Percentiles rank a stretch among this genome's conserved stretches.
These are phyloP conservation scores for Abrostola tripartita DNA, from an alignment of 2,888 invertebrate species.

Conservation along the genomic window DNA sequence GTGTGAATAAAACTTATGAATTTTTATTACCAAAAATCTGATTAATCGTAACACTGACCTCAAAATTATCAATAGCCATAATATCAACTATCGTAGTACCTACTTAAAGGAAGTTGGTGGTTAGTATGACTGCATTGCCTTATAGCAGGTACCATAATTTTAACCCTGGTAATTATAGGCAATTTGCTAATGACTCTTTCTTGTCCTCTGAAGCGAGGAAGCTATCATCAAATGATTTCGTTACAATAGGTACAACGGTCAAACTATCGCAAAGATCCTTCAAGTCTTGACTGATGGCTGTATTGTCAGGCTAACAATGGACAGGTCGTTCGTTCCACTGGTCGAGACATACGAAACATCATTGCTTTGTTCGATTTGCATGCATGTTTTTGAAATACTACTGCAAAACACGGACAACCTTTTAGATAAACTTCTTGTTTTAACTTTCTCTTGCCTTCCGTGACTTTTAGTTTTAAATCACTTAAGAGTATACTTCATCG, in stretches of 20 bases:
- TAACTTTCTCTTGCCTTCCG: conserved; percentile 37
- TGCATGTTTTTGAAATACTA: conserved; percentile 46
- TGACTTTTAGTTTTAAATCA: conserved; percentile 21
- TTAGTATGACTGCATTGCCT: too few relatives aligned
- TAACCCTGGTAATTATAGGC: neutral
- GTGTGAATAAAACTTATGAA: conserved; percentile 28
- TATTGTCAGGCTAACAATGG: conserved; percentile 72
- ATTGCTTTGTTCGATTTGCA: conserved; percentile 55
- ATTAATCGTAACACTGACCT: conserved; percentile 28
- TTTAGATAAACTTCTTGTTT: conserved; percentile 53
- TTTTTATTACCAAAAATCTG: conserved; percentile 5
- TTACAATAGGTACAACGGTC: conserved; percentile 53
- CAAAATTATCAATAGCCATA: conserved; percentile 5
- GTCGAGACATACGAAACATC: conserved; percentile 51
- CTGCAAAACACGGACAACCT: conserved; percentile 60
- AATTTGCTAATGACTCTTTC: conserved; percentile 17
- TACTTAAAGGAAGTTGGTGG: too few relatives aligned
- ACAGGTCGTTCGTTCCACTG: conserved; percentile 60
- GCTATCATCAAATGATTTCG: conserved; percentile 38
- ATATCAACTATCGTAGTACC: neutral
- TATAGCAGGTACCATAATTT: neutral
- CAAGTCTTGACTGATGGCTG: conserved; percentile 64
- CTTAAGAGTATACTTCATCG: neutral
- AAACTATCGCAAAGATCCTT: conserved; percentile 58
- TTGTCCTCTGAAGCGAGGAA: conserved; percentile 13